Evolutionary conservation across 1,140 invertebrate genomes (phyloP), one percentile per base, ranked within the genome.

Genomic region (Drosophila tristis): DNA sequence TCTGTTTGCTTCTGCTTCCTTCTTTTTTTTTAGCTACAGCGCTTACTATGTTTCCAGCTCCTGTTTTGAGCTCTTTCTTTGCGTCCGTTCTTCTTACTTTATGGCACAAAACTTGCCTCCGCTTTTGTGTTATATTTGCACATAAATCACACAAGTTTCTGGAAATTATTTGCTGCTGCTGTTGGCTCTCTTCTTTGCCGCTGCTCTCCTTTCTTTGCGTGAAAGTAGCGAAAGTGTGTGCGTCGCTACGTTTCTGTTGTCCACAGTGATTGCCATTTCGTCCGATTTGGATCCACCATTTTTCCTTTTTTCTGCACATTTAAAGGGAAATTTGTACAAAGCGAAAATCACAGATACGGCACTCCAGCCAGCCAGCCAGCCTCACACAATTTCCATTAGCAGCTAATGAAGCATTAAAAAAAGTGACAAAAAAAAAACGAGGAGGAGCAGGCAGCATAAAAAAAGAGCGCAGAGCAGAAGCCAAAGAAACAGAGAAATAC

Each of bases 331-430:
- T 23, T 35, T 11, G 13, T n/a, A 42, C 50, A 56, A 60, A 60
- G 70, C 23, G n/a, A 15, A 61, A 73, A 61, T 73, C 56, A 61
- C 55, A 43, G 66, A 49, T 25, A 42, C 54, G 39, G 26, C 31
- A 31, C 25, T 49, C 23, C 23, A 25, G 23, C 35, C 16, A 42
- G 20, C 20, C 56, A 56, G 43, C 49, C 56, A 60, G 66, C 74
- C 59, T 80, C 78, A 81, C 71, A 79, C 77, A 76, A 80, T 87
- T 80, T 78, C 82, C 84, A 87, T 87, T 87, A 87, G 84, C 61
- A 82, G 71, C 82, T 87, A 87, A 89, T 87, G 75, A 89, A 89
- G 79, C 82, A 87, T 87, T 87, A 39, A 89, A 89, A 89, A 87
- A 87, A 82, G 78, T 75, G 66, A 74, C 59, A 68, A 74, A 68